phyloP scores from a whole-genome alignment of 2,797 vertebrate genomes.

The Peromyscus aztecus region DNA sequence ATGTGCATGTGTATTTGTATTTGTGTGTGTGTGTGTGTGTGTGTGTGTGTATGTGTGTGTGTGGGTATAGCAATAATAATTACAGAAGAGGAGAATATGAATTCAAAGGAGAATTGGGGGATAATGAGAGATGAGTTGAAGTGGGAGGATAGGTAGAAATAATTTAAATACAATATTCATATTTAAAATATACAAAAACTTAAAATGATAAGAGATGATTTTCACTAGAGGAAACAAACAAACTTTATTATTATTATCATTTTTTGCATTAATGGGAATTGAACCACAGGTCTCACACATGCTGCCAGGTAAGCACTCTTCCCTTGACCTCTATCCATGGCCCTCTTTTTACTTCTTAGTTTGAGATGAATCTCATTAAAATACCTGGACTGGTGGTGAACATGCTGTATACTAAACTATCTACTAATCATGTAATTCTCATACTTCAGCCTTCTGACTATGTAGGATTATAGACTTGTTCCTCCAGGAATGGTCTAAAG shows the following conservation, averaged over 20 bases:
- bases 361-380: not conserved
- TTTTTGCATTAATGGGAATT: not conserved
- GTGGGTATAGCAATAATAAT: not conserved
- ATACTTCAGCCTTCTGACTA: not conserved
- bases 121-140: not conserved
- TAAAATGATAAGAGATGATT: not conserved
- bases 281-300: not conserved
- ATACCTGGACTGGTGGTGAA: too few relatives aligned
- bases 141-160: not conserved
- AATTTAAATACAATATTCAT: not conserved
- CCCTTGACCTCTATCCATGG: not conserved
- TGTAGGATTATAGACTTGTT: not conserved
- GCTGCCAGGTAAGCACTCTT: not conserved
- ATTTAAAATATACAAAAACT: not conserved
- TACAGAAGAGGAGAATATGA: not conserved
- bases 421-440: not conserved
- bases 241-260: not conserved
- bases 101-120: not conserved
- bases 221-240: not conserved
- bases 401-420: not conserved
- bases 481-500: not conserved
- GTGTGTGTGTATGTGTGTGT: not conserved
- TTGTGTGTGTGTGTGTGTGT: not conserved
- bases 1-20: not conserved
- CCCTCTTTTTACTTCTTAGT: not conserved